Evolutionary conservation across 2,888 invertebrate species (phyloP).

Genomic region (Orthosia gracilis): DNA sequence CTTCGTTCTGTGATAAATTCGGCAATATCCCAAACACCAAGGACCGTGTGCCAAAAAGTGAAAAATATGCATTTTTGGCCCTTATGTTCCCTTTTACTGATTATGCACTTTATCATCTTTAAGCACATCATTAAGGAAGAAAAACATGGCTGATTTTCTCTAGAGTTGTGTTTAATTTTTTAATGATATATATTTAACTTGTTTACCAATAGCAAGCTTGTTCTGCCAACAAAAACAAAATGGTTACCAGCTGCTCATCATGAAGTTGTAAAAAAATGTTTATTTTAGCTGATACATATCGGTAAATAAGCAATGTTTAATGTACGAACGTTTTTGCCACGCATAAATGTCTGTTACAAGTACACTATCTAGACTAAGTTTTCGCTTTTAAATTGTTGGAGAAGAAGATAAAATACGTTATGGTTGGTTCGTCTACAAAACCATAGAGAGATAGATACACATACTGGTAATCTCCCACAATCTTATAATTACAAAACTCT

Average conservation of each 20-base stretch:
- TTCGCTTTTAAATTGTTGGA: background rate
- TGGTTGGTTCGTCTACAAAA: background rate
- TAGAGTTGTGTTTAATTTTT: constrained; percentile 8
- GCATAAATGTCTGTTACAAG: background rate
- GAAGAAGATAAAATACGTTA: background rate
- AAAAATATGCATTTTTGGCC: background rate
- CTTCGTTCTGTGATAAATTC: background rate
- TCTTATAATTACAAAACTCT: too few relatives aligned
- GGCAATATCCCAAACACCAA: background rate
- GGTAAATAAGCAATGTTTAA: constrained; percentile 41
- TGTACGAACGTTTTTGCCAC: constrained; percentile 37
- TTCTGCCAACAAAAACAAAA: constrained; percentile 37
- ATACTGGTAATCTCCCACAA: too few relatives aligned
- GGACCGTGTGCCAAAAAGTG: background rate
- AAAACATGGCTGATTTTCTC: background rate
- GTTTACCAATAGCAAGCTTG: constrained; percentile 27
- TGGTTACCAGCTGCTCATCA: constrained; percentile 51
- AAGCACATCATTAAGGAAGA: constrained; percentile 10
- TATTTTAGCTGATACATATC: constrained; percentile 43
- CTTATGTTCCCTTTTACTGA: background rate
- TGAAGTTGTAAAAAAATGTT: constrained; percentile 38
- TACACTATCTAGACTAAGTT: constrained; percentile 10
- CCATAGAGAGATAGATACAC: too few relatives aligned
- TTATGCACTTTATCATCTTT: background rate
- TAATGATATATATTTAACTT: constrained; percentile 37